A percentile compares a stretch with the other conserved stretches of the same genome.
Evolutionary conservation across 2,113 vertebrate genomes (phyloP).

Genomic region (Solenodon paradoxus): DNA sequence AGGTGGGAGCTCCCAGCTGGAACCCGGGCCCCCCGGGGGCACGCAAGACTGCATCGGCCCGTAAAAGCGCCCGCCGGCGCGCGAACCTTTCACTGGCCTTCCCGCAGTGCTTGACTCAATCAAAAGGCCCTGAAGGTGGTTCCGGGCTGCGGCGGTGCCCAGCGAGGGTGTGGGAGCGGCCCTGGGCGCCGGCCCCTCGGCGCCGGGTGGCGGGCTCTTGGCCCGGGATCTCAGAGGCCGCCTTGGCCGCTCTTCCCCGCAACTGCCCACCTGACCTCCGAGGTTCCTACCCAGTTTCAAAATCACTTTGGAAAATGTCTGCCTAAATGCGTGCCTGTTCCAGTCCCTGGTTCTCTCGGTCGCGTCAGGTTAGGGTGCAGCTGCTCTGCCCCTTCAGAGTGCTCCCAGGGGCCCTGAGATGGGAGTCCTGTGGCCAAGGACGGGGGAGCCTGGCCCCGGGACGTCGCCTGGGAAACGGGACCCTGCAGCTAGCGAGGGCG

Average conservation of each 20-base stretch:
- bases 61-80: slow-evolving; percentile 1
- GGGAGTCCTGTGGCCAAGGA: background rate
- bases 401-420: background rate
- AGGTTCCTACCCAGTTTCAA: background rate
- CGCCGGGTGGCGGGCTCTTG: background rate
- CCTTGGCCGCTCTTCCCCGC: no score
- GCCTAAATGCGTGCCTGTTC: background rate
- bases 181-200: no score
- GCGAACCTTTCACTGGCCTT: slow-evolving; percentile 35
- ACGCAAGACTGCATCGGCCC: background rate
- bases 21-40: background rate
- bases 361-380: background rate
- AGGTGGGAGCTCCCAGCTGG: no score
- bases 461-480: background rate
- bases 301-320: background rate
- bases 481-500: background rate
- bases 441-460: background rate
- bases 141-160: no score
- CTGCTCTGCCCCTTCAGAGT: background rate
- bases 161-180: no score
- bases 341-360: background rate
- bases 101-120: background rate
- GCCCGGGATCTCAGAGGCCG: background rate
- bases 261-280: background rate
- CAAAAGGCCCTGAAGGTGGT: background rate